Evolutionary conservation across 2,888 invertebrate genomes (phyloP).

Genomic region (Gerosis bhagava): DNA sequence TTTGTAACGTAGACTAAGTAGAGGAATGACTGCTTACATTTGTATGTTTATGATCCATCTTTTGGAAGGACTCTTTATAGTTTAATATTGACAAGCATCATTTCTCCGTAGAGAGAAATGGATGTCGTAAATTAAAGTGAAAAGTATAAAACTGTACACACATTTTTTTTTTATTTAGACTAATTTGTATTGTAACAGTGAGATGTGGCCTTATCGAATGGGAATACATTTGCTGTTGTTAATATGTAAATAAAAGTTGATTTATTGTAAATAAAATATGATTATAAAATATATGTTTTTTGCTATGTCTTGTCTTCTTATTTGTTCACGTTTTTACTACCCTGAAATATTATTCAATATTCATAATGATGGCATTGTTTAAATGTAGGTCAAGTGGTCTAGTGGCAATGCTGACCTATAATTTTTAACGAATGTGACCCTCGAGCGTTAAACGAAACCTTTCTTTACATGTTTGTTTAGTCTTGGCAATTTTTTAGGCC

Average conservation of each 20-base stretch:
- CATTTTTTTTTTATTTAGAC: constrained; percentile 55
- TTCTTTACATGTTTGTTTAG: too few species aligned
- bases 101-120: constrained; percentile 27
- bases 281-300: constrained; percentile 80
- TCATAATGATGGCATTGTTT: too few species aligned
- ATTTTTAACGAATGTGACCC: too few species aligned
- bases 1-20: constrained; percentile 48
- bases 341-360: too few species aligned
- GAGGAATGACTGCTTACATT: constrained; percentile 39
- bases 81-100: constrained; percentile 33
- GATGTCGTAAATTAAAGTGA: constrained; percentile 39
- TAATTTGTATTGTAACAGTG: constrained; percentile 65
- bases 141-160: constrained; percentile 46
- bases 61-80: constrained; percentile 38
- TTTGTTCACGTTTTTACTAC: too few species aligned
- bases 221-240: constrained; percentile 73
- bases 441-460: too few species aligned
- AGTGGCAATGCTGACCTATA: too few species aligned
- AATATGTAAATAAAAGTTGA: constrained; percentile 82
- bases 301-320: constrained; percentile 60
- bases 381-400: too few species aligned
- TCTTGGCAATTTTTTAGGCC: too few species aligned
- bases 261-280: constrained; percentile 80
- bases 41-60: constrained; percentile 39
- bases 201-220: constrained; percentile 63